These are phyloP conservation scores for Hylia prasina DNA, from an alignment of 2,113 vertebrate genomes.

Conservation along the genomic window DNA sequence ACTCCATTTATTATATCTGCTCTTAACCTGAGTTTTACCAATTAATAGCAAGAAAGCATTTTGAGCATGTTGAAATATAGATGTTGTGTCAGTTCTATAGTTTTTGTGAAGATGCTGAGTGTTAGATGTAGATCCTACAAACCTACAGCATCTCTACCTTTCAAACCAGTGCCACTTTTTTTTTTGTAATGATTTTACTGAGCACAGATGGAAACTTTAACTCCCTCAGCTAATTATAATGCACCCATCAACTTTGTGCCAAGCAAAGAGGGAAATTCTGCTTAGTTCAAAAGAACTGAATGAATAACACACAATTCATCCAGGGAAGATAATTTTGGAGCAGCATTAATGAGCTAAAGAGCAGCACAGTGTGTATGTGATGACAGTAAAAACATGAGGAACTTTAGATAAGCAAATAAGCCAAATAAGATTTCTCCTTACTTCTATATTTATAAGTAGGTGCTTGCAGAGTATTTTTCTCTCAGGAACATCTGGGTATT, in stretches of 20 bases:
- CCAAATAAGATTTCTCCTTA: background rate
- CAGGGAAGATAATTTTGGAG: slow-evolving; percentile 13
- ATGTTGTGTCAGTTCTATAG: background rate
- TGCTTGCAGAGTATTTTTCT: background rate
- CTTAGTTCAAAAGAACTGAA: slow-evolving; percentile 4
- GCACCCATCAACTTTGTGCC: background rate
- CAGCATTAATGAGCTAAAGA: background rate
- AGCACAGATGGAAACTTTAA: background rate
- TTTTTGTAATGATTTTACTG: background rate
- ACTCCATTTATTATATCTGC: background rate
- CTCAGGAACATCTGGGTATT: background rate
- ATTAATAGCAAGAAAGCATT: background rate
- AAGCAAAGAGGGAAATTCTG: background rate
- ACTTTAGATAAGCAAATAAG: background rate
- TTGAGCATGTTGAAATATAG: background rate
- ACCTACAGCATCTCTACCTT: background rate
- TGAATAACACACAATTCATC: background rate
- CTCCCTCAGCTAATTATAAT: background rate
- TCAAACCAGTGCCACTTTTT: background rate
- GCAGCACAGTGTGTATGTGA: background rate
- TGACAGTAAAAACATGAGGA: background rate
- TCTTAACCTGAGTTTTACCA: background rate
- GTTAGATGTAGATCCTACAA: background rate
- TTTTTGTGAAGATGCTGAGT: background rate
- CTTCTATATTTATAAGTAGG: background rate